phyloP scores from a whole-genome alignment of 1,140 invertebrate genomes.

The Heterodera schachtii region DNA sequence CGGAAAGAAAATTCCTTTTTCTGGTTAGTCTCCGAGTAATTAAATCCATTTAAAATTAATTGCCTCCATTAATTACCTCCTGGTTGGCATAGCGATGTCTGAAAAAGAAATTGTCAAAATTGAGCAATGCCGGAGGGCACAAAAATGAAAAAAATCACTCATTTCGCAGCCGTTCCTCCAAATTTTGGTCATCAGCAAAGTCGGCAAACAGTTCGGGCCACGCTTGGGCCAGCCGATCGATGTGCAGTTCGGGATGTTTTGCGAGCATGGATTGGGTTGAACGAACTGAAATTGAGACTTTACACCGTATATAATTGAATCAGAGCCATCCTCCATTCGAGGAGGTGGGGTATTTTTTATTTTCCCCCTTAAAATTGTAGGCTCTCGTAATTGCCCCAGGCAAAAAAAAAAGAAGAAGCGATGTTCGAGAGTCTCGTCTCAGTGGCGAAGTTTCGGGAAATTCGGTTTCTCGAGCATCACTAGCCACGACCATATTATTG shows the following conservation, averaged over 20 bases:
- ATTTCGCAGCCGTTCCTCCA: constrained; percentile 40
- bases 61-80: neutral
- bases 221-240: constrained; percentile 10
- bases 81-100: neutral
- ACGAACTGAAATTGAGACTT: constrained; percentile 19
- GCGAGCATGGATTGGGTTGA: constrained; percentile 8
- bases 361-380: neutral
- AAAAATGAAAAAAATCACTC: constrained; percentile 43
- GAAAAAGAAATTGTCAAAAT: constrained; percentile 19
- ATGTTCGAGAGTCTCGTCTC: too few relatives aligned
- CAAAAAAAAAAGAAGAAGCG: too few relatives aligned
- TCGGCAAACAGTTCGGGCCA: constrained; percentile 26
- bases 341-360: too few relatives aligned
- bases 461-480: too few relatives aligned
- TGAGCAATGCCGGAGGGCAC: constrained; percentile 6
- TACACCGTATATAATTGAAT: too few relatives aligned
- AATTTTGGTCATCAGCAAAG: constrained; percentile 30
- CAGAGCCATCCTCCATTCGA: too few relatives aligned
- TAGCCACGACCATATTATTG: too few relatives aligned
- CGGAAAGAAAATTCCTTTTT: too few relatives aligned
- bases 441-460: too few relatives aligned
- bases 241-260: constrained; percentile 33
- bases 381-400: too few relatives aligned
- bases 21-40: too few relatives aligned
- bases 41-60: too few relatives aligned